phyloP scores from a whole-genome alignment of 2,888 invertebrate genomes.

The Phengaris alcon region DNA sequence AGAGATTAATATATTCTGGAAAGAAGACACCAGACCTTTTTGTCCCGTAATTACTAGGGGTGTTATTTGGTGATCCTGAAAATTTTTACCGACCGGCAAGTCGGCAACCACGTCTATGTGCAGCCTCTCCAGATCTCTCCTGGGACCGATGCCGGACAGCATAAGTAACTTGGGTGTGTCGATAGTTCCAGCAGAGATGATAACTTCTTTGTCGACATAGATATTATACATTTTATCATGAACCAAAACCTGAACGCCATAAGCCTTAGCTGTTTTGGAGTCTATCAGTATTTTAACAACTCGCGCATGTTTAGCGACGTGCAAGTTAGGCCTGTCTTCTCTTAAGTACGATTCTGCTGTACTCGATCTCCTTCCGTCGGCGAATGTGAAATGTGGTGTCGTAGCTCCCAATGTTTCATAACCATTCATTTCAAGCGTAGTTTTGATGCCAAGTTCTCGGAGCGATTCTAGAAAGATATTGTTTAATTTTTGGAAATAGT shows the following conservation, averaged over 20 bases:
- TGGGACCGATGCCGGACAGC: slow-evolving; percentile 65
- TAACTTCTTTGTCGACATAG: slow-evolving; percentile 55
- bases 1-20: slow-evolving; percentile 42
- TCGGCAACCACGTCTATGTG: slow-evolving; percentile 52
- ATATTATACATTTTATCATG: slow-evolving; percentile 48
- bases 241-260: slow-evolving; percentile 54
- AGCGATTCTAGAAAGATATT: slow-evolving; percentile 43
- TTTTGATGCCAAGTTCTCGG: slow-evolving; percentile 48
- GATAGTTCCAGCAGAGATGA: slow-evolving; percentile 61
- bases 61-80: slow-evolving; percentile 58
- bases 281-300: slow-evolving; percentile 60
- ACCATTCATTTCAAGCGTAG: slow-evolving; percentile 46
- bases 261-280: slow-evolving; percentile 45
- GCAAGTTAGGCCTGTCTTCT: slow-evolving; percentile 53
- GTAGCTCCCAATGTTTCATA: slow-evolving; percentile 44
- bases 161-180: slow-evolving; percentile 63
- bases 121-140: slow-evolving; percentile 48
- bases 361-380: slow-evolving; percentile 59
- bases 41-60: slow-evolving; percentile 53
- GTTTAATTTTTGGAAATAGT: slow-evolving; percentile 41
- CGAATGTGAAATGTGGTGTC: slow-evolving; percentile 48
- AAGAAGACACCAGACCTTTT: slow-evolving; percentile 45
- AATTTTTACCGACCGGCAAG: slow-evolving; percentile 64
- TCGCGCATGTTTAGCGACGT: slow-evolving; percentile 54
- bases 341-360: slow-evolving; percentile 62